Evolutionary conservation across 35 echinoderm and acorn worm genomes (phyloP).

Genomic region (Lytechinus pictus): DNA sequence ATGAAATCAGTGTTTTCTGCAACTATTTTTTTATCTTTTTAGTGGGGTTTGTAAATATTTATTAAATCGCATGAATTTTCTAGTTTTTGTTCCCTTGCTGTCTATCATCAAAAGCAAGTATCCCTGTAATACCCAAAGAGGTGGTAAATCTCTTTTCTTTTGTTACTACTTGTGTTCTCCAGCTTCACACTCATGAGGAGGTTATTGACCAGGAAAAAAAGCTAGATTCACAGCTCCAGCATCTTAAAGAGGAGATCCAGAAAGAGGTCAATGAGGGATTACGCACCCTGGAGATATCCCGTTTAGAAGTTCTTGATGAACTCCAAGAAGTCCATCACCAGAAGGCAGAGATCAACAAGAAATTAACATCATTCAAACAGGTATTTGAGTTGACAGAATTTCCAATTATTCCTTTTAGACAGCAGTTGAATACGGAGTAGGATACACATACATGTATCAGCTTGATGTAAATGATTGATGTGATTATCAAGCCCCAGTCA

Average conservation of each 20-base stretch:
- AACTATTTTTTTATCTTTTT: too few relatives aligned
- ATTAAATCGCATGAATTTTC: too few relatives aligned
- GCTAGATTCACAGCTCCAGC: conserved; percentile 55
- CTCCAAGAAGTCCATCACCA: conserved; percentile 72
- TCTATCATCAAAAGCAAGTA: not conserved
- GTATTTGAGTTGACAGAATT: not conserved
- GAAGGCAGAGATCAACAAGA: conserved; percentile 62
- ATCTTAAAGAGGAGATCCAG: conserved; percentile 53
- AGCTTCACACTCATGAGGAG: conserved; percentile 51
- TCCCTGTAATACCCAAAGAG: not conserved
- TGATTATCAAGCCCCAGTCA: too few relatives aligned
- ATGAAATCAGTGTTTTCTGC: too few relatives aligned
- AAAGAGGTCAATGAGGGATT: conserved; percentile 60
- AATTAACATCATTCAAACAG: conserved; percentile 54
- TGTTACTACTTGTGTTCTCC: conserved; percentile 3
- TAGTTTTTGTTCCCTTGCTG: too few relatives aligned
- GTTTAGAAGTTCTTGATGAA: conserved; percentile 73
- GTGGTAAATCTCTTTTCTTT: not conserved
- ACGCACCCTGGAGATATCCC: conserved; percentile 65
- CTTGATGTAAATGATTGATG: too few relatives aligned
- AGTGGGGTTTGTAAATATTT: too few relatives aligned
- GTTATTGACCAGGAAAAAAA: conserved; percentile 44
- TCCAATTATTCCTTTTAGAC: too few relatives aligned
- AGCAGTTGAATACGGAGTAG: too few relatives aligned
- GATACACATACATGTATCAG: too few relatives aligned